A percentile compares a stretch with the other conserved stretches of the same genome.
phyloP scores from a whole-genome alignment of 1,140 invertebrate genomes.

The Trichoplusia ni region DNA sequence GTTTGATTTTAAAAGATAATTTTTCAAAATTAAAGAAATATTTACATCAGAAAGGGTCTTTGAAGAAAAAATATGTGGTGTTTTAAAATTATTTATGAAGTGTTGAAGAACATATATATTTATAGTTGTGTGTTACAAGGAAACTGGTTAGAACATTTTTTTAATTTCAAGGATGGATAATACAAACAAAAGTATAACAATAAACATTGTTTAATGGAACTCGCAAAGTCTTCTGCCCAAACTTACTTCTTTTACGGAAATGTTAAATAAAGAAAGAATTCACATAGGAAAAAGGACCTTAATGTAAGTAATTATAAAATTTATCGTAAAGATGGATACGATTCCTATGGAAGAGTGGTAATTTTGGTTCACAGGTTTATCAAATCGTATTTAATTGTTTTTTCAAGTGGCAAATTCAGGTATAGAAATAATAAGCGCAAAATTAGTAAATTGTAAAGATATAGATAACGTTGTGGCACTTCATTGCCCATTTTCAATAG shows the following conservation, averaged over 20 bases:
- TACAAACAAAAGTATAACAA: not conserved
- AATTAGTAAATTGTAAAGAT: not conserved
- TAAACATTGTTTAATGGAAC: not conserved
- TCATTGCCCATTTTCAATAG: constrained; percentile 24
- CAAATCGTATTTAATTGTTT: not conserved
- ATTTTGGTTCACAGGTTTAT: not conserved
- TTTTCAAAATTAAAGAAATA: not conserved
- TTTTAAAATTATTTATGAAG: too few species aligned
- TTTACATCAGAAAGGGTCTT: not conserved
- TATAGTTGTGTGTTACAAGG: not conserved
- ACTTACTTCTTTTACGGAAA: not conserved
- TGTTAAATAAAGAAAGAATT: not conserved
- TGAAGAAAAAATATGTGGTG: not conserved
- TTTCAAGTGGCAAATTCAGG: not conserved
- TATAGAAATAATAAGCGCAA: not conserved
- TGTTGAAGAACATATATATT: not conserved
- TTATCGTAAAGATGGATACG: not conserved
- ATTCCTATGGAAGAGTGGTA: not conserved
- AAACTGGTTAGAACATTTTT: not conserved
- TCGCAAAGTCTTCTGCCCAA: not conserved
- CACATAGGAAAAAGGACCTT: not conserved
- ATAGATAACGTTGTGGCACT: constrained; percentile 26
- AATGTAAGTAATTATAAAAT: not conserved
- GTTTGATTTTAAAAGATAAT: not conserved
- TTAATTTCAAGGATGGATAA: not conserved